A percentile compares a stretch with the other conserved stretches of the same genome.
These are phyloP conservation scores for Athene cunicularia DNA, from an alignment of 2,113 vertebrate genomes.

Conservation along the genomic window DNA sequence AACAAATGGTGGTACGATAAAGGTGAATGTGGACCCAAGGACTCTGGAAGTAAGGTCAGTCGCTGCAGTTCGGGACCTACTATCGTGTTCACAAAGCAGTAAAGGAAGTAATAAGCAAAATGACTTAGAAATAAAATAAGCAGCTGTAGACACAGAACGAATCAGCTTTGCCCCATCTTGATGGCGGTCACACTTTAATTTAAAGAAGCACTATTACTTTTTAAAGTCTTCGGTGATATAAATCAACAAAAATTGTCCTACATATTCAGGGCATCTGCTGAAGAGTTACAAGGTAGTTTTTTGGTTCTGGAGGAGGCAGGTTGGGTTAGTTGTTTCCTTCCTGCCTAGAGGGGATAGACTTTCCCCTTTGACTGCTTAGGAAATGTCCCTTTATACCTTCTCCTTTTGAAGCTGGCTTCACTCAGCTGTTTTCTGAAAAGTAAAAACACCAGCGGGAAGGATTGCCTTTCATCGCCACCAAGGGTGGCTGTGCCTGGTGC, in stretches of 20 bases:
- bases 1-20: slow-evolving; percentile 99
- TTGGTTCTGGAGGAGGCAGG: neutral
- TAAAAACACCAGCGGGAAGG: neutral
- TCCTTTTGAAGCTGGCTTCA: neutral
- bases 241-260: neutral
- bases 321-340: neutral
- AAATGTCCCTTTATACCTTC: neutral
- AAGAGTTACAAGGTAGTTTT: neutral
- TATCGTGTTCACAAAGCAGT: slow-evolving; percentile 82
- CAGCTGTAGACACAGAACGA: neutral
- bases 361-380: neutral
- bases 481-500: neutral
- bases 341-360: neutral
- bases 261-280: neutral
- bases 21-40: slow-evolving; percentile 99
- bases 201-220: slow-evolving; percentile 58
- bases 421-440: neutral
- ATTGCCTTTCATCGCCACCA: neutral
- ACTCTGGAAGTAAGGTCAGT: slow-evolving; percentile 99
- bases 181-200: slow-evolving; percentile 45
- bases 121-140: slow-evolving; percentile 50
- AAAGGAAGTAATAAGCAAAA: slow-evolving; percentile 71
- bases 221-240: neutral
- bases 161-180: neutral
- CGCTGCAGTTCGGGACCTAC: slow-evolving; percentile 90